phyloP scores from a whole-genome alignment of 2,888 invertebrate species.

The Polymixis flavicincta region DNA sequence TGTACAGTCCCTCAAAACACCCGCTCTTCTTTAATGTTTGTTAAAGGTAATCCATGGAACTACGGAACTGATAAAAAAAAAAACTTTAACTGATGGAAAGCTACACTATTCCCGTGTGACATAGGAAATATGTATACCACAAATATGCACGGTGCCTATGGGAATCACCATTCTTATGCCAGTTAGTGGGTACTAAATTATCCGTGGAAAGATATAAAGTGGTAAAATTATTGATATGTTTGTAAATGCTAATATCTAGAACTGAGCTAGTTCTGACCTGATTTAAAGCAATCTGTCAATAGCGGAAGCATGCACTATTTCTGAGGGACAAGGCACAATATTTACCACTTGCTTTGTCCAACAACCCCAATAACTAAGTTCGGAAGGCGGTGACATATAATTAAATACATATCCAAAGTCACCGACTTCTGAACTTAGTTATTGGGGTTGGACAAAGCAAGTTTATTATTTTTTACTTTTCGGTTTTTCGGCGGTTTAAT shows the following conservation, averaged over 20 bases:
- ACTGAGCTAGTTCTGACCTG: neutral
- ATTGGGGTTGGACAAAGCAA: too few relatives aligned
- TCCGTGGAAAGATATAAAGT: constrained; percentile 94
- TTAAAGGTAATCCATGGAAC: neutral
- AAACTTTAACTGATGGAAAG: neutral
- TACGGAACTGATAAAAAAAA: too few relatives aligned
- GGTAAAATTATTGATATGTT: neutral
- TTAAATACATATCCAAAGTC: too few relatives aligned
- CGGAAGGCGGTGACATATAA: too few relatives aligned
- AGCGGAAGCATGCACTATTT: neutral
- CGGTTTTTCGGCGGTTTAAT: too few relatives aligned
- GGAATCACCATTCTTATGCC: neutral
- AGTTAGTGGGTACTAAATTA: constrained; percentile 70
- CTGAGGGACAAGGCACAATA: neutral
- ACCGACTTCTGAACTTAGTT: too few relatives aligned
- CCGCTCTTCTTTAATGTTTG: neutral
- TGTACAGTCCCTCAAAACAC: too few relatives aligned
- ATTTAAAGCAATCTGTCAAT: neutral
- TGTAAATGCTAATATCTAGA: neutral
- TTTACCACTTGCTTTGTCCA: too few relatives aligned
- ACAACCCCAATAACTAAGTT: too few relatives aligned
- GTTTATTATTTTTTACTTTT: too few relatives aligned
- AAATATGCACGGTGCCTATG: neutral
- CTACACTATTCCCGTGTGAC: neutral
- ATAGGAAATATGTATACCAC: neutral